phyloP scores from a whole-genome alignment of 2,797 vertebrate genomes.

The Pipistrellus pygmaeus region DNA sequence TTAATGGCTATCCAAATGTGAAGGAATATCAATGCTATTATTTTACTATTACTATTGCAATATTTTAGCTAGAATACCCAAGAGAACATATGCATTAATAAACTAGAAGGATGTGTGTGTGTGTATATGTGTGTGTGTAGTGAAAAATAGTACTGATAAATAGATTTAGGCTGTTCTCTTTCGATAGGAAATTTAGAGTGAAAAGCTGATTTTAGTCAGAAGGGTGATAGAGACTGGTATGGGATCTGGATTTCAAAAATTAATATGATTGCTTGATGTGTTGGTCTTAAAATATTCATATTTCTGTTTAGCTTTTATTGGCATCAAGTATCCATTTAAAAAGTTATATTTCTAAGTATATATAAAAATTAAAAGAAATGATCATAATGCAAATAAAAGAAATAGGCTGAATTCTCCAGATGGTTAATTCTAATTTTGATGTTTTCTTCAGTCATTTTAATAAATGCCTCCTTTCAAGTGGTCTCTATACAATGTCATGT shows the following conservation, averaged over 20 bases:
- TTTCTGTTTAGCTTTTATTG: slow-evolving; percentile 1
- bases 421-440: not conserved
- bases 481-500: not conserved
- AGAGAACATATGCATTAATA: slow-evolving; percentile 25
- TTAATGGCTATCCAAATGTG: not conserved
- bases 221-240: not conserved
- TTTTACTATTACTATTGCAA: not conserved
- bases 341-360: not conserved
- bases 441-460: not conserved
- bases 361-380: not conserved
- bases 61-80: slow-evolving; percentile 13
- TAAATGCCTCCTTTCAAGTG: not conserved
- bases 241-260: not conserved
- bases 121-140: too few relatives aligned
- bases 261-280: not conserved
- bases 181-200: not conserved
- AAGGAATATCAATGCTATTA: not conserved
- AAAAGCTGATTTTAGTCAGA: not conserved
- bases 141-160: not conserved
- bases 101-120: not conserved
- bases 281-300: slow-evolving; percentile 26
- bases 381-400: not conserved
- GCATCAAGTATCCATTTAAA: not conserved
- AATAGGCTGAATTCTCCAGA: not conserved
- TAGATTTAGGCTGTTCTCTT: not conserved